Conservation (phyloP, 2,113 vertebrate genomes). For the Notothenia coriiceps region DNA sequence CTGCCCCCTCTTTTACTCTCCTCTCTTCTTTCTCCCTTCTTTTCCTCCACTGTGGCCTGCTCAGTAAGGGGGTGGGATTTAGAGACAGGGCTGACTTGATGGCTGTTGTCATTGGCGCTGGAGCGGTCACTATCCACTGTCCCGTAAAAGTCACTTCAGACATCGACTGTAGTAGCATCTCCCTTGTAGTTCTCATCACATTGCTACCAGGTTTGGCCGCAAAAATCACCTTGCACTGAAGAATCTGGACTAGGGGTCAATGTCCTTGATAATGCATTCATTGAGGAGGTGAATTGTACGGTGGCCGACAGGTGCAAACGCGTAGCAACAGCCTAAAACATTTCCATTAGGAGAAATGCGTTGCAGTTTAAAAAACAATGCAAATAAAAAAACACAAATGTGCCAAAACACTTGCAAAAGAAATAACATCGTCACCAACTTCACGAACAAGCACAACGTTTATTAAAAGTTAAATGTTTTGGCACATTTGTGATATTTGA, state of each 20-base stretch:
- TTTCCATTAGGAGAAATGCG: no score
- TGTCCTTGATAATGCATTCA: constrained; percentile 68
- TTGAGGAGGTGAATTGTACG: constrained; percentile 44
- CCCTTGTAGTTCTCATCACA: constrained; percentile 68
- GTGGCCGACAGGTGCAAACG: no score
- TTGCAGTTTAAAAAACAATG: no score
- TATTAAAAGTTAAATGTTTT: no score
- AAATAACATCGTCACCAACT: no score
- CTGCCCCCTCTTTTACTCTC: neutral
- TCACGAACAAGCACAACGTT: no score
- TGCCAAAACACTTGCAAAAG: no score
- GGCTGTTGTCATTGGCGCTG: constrained; percentile 69
- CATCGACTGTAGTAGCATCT: constrained; percentile 55
- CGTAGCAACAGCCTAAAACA: no score
- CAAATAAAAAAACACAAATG: no score
- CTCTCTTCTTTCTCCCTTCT: constrained; percentile 6
- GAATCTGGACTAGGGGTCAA: constrained; percentile 64
- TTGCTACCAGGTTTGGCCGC: constrained; percentile 59
- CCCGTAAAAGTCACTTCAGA: constrained; percentile 61
- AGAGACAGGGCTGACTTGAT: constrained; percentile 72
- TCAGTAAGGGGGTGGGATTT: constrained; percentile 35
- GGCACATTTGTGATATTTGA: no score
- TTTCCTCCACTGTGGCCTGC: constrained; percentile 41
- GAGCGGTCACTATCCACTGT: constrained; percentile 51
- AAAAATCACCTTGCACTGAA: constrained; percentile 46